A percentile compares a stretch with the other conserved stretches of the same genome.
These are phyloP conservation scores for Fulica atra DNA, from an alignment of 2,113 vertebrate species.

Conservation along the genomic window DNA sequence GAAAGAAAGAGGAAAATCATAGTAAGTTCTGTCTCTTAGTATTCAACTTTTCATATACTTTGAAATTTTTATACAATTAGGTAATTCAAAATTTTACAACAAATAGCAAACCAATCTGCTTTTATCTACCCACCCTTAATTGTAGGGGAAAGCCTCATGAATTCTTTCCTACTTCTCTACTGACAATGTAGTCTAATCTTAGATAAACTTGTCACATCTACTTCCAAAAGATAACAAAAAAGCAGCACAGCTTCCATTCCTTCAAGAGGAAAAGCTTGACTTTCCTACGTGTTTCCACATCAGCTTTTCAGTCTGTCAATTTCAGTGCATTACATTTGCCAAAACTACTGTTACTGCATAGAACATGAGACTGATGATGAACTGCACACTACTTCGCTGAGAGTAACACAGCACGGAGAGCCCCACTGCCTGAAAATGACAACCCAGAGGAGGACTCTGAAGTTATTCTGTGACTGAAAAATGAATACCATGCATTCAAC, in stretches of 20 bases:
- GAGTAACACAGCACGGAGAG: neutral
- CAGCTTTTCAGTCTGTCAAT: neutral
- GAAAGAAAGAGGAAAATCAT: neutral
- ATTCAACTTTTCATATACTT: neutral
- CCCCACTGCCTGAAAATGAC: neutral
- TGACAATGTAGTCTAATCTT: neutral
- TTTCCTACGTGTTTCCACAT: neutral
- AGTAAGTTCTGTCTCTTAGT: neutral
- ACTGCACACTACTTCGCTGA: neutral
- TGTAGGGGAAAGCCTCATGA: neutral
- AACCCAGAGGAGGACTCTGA: neutral
- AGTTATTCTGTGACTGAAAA: neutral
- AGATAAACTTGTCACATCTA: conserved; percentile 14
- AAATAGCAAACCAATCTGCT: neutral
- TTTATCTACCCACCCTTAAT: neutral
- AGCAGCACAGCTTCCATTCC: neutral
- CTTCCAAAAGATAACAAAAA: conserved; percentile 4
- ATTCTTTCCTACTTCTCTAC: neutral
- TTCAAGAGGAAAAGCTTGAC: neutral
- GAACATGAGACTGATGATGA: neutral
- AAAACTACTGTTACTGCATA: neutral
- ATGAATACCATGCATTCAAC: neutral
- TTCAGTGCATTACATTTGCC: neutral
- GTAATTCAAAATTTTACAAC: neutral
- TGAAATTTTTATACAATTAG: neutral